These are phyloP conservation scores for Darwinula stevensoni DNA, from an alignment of 2,888 invertebrate species.

Conservation along the genomic window DNA sequence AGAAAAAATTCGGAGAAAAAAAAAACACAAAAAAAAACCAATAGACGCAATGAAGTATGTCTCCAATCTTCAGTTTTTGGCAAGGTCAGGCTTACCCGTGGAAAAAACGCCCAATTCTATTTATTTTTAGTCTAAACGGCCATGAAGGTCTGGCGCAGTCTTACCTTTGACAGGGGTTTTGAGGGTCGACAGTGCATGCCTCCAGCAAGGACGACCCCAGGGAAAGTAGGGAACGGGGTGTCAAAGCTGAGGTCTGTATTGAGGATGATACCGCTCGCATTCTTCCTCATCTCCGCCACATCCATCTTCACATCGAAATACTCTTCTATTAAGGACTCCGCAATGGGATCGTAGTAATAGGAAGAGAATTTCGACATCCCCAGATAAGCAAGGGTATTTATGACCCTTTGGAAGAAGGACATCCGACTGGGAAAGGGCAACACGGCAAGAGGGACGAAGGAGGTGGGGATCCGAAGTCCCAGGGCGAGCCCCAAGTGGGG, in stretches of 20 bases:
- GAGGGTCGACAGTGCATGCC: constrained; percentile 5
- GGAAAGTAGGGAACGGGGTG: background rate
- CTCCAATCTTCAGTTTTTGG: too few species aligned
- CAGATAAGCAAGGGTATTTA: constrained; percentile 19
- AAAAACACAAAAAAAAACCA: too few species aligned
- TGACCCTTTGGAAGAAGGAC: constrained; percentile 23
- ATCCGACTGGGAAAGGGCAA: constrained; percentile 21
- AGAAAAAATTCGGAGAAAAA: too few species aligned
- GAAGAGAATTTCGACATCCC: constrained; percentile 13
- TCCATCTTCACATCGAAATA: background rate
- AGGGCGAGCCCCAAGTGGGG: background rate
- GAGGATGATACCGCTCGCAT: constrained; percentile 5
- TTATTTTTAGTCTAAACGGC: too few species aligned
- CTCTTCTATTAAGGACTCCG: too few species aligned
- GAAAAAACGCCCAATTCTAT: too few species aligned
- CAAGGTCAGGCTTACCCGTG: too few species aligned
- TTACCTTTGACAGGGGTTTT: background rate
- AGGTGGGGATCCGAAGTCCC: background rate
- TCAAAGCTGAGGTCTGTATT: background rate
- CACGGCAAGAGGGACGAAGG: constrained; percentile 20
- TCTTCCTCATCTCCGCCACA: constrained; percentile 5
- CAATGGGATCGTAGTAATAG: too few species aligned
- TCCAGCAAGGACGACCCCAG: background rate
- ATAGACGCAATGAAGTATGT: too few species aligned
- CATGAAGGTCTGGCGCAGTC: too few species aligned